Evolutionary conservation across 2,113 vertebrate genomes (phyloP), one percentile per base, ranked within the genome.

Genomic region (Elephantulus edwardii): DNA sequence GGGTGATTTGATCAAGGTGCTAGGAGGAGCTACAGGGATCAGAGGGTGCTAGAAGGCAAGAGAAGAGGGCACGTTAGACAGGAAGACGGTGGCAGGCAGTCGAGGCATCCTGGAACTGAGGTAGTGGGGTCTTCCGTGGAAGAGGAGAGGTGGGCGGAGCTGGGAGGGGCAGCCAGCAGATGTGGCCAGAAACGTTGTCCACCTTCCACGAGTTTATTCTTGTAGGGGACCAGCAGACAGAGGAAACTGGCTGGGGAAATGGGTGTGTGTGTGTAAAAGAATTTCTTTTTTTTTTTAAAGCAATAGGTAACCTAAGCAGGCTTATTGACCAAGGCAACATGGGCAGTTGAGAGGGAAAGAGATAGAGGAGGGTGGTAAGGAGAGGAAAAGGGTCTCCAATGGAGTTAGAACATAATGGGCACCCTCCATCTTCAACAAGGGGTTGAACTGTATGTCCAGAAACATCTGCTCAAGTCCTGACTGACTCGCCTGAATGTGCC

Each of bases 161-260:
- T 2, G 3, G 24, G 4, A 1, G 38, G 14, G 16, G 54, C 19
- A 0, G 5, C 1, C 1, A 33, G 85, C 48, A 10, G 38, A n/a
- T 40, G 86, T 2, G 48, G 48, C 72, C 2, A 44, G 50, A 26
- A 30, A n/a, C 30, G 68, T 33, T 6, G 8, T 42, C 40, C 35
- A 14, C 68, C 52, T 28, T 28, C 42, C 0, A 40, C 38, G 24
- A 38, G 74, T 38, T 48, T 30, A 46, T 38, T 42, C n/a, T 16
- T 14, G 60, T 19, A 26, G 66, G 10, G 19, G n/a, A 48, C 8
- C 20, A 44, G 54, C 40, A 42, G 52, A 22, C 35, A 26, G 24
- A 16, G 40, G 48, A n/a, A 13, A 22, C 17, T 11, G 19, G 38
- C 28, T 48, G 19, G 6, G 56, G 38, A n/a, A 26, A 4, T 30